Base-by-base conservation (phyloP, 2,888 invertebrate genomes). In the Ophion costatus region DNA sequence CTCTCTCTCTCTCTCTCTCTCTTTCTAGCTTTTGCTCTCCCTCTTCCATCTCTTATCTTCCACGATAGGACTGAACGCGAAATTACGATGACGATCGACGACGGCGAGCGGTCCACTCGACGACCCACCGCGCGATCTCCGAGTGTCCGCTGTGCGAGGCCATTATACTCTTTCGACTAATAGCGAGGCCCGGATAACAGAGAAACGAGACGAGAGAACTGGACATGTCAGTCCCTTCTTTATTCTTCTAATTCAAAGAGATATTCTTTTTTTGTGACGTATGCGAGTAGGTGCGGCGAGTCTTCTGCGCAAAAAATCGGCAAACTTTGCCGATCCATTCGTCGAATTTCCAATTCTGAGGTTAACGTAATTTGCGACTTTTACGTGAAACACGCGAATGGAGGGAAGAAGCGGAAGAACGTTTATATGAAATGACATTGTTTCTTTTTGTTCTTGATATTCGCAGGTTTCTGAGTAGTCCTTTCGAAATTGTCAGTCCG, bases 401-500 rank as follows among this genome's bases (percentile, higher is more conserved):
- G 17, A 20, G 24, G 63, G 57, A 38, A 66, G 56, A 61, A 51
- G n/a, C 17, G 45, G 29, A 67, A 61, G 51, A 69, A 51, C n/a
- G 1, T 10, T n/a, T n/a, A 22, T 20, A 6, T 24, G 17, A 24
- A 70, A 29, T 78, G 9, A 70, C 33, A 42, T 61, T 59, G 45
- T 59, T 57, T 22, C 66, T 3, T 29, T 61, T 59, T 42, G 7
- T 76, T 63, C 29, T 29, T 3, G 11, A 20, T 11, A 7, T n/a
- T 56, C 29, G 24, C 67, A 82, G 82, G 42, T 78, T 82, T 82
- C 82, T 82, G 9, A 51, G 82, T 42, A 78, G 78, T 56, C 82
- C 82, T 7, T 74, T 74, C 20, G 78, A 82, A 24, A 57, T 74
- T 10, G 82, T 73, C 7, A 61, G 24, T 38, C 74, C 82, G 2